Conservation (phyloP, 2,888 invertebrate species). For the Microctonus aethiopoides region DNA sequence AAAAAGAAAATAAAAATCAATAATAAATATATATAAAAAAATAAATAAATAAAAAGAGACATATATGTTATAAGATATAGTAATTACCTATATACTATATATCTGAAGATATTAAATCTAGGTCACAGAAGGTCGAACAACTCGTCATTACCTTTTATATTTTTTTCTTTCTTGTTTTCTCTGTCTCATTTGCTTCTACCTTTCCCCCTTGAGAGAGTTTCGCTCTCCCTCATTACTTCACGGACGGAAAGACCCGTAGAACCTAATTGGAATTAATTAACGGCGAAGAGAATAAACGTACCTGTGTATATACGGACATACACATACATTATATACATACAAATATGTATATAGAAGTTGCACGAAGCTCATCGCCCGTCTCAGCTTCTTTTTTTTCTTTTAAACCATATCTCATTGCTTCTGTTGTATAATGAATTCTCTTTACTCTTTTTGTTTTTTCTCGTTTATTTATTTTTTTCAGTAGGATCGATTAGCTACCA, state of each 20-base stretch:
- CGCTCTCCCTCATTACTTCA: constrained; percentile 14
- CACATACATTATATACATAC: too few species aligned
- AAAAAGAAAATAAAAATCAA: not conserved
- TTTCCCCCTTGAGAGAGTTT: not conserved
- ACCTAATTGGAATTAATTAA: constrained; percentile 35
- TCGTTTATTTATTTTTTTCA: not conserved
- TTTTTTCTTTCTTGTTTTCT: not conserved
- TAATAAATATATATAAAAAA: not conserved
- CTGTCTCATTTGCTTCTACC: not conserved
- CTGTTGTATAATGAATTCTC: not conserved
- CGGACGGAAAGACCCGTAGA: constrained; percentile 21
- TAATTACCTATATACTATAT: constrained; percentile 12
- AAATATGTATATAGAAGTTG: not conserved
- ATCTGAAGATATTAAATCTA: constrained; percentile 2
- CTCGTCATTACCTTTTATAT: not conserved
- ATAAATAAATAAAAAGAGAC: too few species aligned
- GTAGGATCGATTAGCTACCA: not conserved
- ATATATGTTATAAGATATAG: not conserved
- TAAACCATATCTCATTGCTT: not conserved
- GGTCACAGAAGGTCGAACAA: constrained; percentile 12
- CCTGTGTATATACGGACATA: too few species aligned
- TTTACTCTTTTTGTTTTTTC: not conserved
- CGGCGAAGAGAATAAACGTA: constrained; percentile 1
- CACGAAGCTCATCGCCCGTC: constrained; percentile 2
- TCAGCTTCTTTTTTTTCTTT: constrained; percentile 7